A percentile compares a stretch with the other conserved stretches of the same genome.
Conservation (phyloP, 2,888 invertebrate species). For the Altica lythri region DNA sequence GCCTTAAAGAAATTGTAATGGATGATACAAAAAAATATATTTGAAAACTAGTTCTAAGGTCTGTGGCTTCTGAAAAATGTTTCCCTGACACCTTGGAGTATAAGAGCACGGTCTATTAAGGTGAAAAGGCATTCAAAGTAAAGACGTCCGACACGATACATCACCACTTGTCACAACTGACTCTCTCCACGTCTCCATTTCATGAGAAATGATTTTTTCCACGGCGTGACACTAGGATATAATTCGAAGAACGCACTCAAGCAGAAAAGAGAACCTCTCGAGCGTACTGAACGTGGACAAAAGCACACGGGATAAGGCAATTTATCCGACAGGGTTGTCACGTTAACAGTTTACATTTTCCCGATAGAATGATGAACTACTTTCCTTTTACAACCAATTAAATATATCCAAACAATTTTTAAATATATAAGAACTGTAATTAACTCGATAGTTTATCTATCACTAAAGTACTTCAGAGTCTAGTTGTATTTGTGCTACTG, state of each 20-base stretch:
- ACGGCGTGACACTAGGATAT: constrained; percentile 23
- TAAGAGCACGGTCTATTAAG: constrained; percentile 13
- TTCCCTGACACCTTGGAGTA: too few species aligned
- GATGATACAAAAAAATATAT: too few species aligned
- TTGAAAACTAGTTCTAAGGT: too few species aligned
- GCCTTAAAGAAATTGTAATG: too few species aligned
- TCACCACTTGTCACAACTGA: constrained; percentile 22
- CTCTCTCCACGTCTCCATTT: constrained; percentile 7
- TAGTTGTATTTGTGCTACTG: too few species aligned
- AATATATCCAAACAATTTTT: too few species aligned
- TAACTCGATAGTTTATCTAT: too few species aligned
- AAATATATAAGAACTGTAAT: too few species aligned
- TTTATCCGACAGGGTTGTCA: constrained; percentile 1
- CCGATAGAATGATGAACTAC: too few species aligned
- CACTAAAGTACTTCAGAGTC: too few species aligned
- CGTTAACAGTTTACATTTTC: too few species aligned
- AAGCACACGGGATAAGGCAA: constrained; percentile 12
- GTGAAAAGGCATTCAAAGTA: constrained; percentile 1
- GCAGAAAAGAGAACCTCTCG: constrained; percentile 30
- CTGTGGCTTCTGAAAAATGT: constrained; percentile 1
- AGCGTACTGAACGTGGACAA: constrained; percentile 25
- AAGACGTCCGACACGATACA: constrained; percentile 21
- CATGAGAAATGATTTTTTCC: constrained; percentile 29
- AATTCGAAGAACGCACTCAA: constrained; percentile 27
- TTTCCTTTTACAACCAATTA: too few species aligned